Evolutionary conservation across 1,140 invertebrate species (phyloP).

Genomic region (Helicoverpa zea): DNA sequence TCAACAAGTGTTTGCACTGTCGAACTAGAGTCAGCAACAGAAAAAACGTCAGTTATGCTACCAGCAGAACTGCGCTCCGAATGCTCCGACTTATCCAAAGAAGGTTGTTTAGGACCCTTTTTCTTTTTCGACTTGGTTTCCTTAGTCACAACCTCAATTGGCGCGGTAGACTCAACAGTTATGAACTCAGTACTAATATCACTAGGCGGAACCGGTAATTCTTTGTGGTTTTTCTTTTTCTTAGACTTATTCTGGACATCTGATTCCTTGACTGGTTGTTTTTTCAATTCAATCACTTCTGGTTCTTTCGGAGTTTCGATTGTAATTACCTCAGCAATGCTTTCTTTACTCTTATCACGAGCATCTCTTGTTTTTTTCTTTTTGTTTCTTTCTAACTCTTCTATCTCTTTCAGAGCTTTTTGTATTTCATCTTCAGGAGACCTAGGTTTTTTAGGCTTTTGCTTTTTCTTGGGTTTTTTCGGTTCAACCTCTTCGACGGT

Average conservation of each 20-base stretch:
- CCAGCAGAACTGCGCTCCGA: not conserved
- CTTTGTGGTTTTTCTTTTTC: constrained; percentile 56
- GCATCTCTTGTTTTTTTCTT: constrained; percentile 72
- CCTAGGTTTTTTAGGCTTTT: constrained; percentile 81
- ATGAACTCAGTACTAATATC: constrained; percentile 23
- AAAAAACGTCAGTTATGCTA: not conserved
- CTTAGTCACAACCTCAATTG: constrained; percentile 38
- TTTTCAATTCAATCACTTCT: constrained; percentile 11
- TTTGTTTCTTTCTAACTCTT: constrained; percentile 74
- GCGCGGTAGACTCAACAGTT: constrained; percentile 30
- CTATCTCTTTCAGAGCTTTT: constrained; percentile 87
- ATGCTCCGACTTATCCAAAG: constrained; percentile 7
- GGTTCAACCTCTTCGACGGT: constrained; percentile 59
- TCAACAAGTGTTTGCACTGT: not conserved
- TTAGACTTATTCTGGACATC: constrained; percentile 50
- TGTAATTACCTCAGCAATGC: constrained; percentile 44
- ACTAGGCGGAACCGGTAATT: constrained; percentile 29
- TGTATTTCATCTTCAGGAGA: constrained; percentile 85
- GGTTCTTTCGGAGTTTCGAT: constrained; percentile 38
- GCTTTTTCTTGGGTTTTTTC: constrained; percentile 82
- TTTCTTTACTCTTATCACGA: constrained; percentile 63
- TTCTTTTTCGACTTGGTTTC: constrained; percentile 51
- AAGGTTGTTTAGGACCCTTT: constrained; percentile 41
- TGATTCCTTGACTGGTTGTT: constrained; percentile 35
- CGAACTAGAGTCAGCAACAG: not conserved